Base-by-base conservation (phyloP, 1,140 invertebrate genomes). In the Eurosta solidaginis region DNA sequence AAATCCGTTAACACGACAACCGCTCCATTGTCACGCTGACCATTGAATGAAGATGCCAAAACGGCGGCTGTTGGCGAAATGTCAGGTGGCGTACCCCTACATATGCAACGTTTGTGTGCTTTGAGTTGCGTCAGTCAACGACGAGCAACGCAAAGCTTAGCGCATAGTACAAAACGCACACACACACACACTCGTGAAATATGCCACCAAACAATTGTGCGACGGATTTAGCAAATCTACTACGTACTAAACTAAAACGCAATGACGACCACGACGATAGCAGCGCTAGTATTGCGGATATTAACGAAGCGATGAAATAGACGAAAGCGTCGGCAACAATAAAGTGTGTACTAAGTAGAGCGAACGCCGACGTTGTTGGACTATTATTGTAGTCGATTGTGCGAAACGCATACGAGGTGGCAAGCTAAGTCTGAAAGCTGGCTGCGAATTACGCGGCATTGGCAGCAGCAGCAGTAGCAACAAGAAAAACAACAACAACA, bases 1-100 rank as follows among this genome's bases (percentile, higher is more conserved):
- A n/a, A 77, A 40, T 78, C 79, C 77, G 77, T 80, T 76, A 78
- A 73, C 29, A 74, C 47, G 78, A 76, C 77, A 79, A 80, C 85
- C 83, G 84, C 81, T 84, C 80, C 79, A 83, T 83, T 83, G 85
- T 84, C 83, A 81, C 81, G 85, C 85, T 86, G 85, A 86, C 85
- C 85, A 83, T 80, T 85, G 85, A 86, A 86, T 86, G 85, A 80
- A 79, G 81, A 80, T 78, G 74, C 45, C 40, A 77, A 76, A 79
- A 77, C 79, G 78, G 80, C 76, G 79, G 80, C 81, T 84, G 83
- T 86, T 84, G 83, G 81, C 82, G 73, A 84, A 82, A 83, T 81
- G 83, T 84, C 83, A 81, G 78, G 78, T 78, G 78, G 78, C 78
- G 78, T 74, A 73, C 49, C 54, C 45, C 27, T 68, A 47, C 36